phyloP scores from a whole-genome alignment of 2,113 vertebrate genomes.

The Noctilio leporinus region DNA sequence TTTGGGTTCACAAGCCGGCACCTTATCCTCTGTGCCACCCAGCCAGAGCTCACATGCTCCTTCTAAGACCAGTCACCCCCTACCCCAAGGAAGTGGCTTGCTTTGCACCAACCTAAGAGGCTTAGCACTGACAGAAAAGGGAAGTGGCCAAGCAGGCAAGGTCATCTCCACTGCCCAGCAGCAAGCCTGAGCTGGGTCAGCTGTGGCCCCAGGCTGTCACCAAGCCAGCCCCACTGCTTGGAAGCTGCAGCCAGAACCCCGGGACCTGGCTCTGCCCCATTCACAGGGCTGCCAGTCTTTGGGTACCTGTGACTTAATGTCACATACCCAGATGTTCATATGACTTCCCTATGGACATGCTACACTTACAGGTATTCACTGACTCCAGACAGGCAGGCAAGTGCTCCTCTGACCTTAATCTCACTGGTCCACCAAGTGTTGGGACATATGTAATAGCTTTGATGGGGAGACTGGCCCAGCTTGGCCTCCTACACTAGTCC shows the following conservation, averaged over 20 bases:
- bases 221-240: not conserved
- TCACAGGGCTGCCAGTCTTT: not conserved
- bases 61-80: too few relatives aligned
- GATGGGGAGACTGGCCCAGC: not conserved
- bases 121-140: not conserved
- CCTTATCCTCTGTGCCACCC: too few relatives aligned
- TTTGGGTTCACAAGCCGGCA: too few relatives aligned
- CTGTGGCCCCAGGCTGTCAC: too few relatives aligned
- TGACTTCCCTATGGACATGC: not conserved
- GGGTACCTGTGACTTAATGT: not conserved
- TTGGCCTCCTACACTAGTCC: not conserved
- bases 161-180: too few relatives aligned
- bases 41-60: too few relatives aligned
- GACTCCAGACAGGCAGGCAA: not conserved
- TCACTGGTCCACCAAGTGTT: fast-evolving
- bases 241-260: not conserved
- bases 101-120: not conserved
- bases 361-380: too few relatives aligned
- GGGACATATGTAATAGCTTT: not conserved
- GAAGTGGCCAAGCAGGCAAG: not conserved
- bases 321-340: fast-evolving
- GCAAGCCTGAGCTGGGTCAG: not conserved
- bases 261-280: not conserved
- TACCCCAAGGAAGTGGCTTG: too few relatives aligned
- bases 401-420: not conserved